phyloP scores from a whole-genome alignment of 2,888 invertebrate species.

The Operophtera brumata region DNA sequence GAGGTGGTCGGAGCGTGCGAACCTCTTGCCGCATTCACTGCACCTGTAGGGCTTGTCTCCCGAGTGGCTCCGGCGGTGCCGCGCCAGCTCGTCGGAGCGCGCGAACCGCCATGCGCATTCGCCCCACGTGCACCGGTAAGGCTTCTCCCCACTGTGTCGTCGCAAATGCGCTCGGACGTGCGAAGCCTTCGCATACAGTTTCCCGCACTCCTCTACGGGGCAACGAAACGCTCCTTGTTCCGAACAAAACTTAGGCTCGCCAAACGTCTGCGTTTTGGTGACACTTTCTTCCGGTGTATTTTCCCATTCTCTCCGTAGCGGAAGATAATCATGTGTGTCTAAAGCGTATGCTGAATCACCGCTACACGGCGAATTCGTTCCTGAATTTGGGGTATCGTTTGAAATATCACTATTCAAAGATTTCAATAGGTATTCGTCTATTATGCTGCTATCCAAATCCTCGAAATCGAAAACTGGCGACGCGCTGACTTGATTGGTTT shows the following conservation, averaged over 20 bases:
- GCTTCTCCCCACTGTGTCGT: constrained; percentile 91
- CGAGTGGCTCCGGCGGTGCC: constrained; percentile 96
- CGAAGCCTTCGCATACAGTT: constrained; percentile 93
- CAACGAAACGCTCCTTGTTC: constrained; percentile 84
- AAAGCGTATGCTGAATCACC: constrained; percentile 52
- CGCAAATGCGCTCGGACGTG: constrained; percentile 94
- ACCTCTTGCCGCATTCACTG: constrained; percentile 91
- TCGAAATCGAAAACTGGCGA: constrained; percentile 65
- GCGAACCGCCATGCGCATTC: constrained; percentile 97
- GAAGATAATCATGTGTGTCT: constrained; percentile 48
- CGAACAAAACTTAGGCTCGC: constrained; percentile 67
- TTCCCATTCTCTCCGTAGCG: constrained; percentile 40
- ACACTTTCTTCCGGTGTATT: constrained; percentile 39
- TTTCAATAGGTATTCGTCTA: constrained; percentile 68
- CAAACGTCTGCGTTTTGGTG: constrained; percentile 56
- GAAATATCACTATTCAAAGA: constrained; percentile 59
- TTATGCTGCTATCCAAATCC: constrained; percentile 66
- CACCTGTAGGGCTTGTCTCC: constrained; percentile 97
- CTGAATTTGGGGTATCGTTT: constrained; percentile 52
- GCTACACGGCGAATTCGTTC: constrained; percentile 48
- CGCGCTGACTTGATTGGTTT: constrained; percentile 49
- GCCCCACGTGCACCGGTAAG: constrained; percentile 86
- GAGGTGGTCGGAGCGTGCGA: constrained; percentile 96
- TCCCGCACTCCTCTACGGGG: constrained; percentile 86
- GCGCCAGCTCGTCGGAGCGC: constrained; percentile 94